A percentile compares a stretch with the other conserved stretches of the same genome.
Conservation (phyloP, 2,888 invertebrate genomes). For the Cryptocheilus praepositus region DNA sequence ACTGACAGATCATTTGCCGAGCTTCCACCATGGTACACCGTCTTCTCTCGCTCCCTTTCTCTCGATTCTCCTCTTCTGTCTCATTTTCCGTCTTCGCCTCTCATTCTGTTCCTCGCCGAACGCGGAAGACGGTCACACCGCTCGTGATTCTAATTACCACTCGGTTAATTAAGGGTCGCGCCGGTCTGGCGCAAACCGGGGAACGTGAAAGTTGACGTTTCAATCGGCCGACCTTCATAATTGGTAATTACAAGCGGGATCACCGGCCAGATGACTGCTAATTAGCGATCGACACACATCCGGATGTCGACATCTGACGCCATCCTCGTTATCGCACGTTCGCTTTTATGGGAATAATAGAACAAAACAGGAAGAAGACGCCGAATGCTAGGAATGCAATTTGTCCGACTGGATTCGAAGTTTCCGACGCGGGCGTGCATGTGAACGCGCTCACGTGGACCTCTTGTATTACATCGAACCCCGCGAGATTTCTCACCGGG, state of each 20-base stretch:
- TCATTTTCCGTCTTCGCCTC: slow-evolving; percentile 1
- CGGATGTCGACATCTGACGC: not conserved
- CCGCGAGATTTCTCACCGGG: too few species aligned
- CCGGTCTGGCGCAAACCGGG: not conserved
- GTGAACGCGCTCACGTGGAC: too few species aligned
- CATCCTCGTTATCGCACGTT: too few species aligned
- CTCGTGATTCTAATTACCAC: slow-evolving; percentile 27
- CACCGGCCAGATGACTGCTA: slow-evolving; percentile 27
- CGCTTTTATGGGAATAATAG: too few species aligned
- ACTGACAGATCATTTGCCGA: slow-evolving; percentile 32
- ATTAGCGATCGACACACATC: slow-evolving; percentile 30
- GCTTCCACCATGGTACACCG: not conserved
- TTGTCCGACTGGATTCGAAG: too few species aligned
- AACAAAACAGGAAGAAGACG: too few species aligned
- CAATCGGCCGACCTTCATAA: slow-evolving; percentile 23
- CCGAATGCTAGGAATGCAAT: too few species aligned
- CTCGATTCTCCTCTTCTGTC: slow-evolving; percentile 6
- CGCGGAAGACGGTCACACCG: too few species aligned
- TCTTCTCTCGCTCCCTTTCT: too few species aligned
- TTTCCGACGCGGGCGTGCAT: too few species aligned
- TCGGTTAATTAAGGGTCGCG: slow-evolving; percentile 34
- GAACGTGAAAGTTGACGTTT: slow-evolving; percentile 5
- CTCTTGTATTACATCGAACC: too few species aligned
- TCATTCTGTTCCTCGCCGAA: not conserved
- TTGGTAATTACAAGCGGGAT: slow-evolving; percentile 36